phyloP scores from a whole-genome alignment of 2,888 invertebrate species.

The Melieria crassipennis region DNA sequence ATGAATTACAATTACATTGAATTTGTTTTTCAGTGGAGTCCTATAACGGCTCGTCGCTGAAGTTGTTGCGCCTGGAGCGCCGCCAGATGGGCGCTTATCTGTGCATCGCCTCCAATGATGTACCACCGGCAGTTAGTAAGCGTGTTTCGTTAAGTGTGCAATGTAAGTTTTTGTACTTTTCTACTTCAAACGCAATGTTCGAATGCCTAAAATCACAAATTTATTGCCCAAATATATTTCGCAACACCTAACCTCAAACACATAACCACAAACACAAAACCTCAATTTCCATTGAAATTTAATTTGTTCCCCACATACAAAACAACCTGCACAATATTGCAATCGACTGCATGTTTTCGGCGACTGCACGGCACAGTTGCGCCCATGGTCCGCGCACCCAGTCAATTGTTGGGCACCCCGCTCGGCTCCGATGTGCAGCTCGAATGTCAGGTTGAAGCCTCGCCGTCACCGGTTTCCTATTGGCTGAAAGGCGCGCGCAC shows the following conservation, averaged over 20 bases:
- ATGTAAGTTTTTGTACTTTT: conserved; percentile 74
- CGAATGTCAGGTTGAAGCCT: conserved; percentile 89
- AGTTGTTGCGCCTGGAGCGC: conserved; percentile 82
- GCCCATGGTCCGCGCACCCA: conserved; percentile 88
- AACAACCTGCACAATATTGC: background rate
- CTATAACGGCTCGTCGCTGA: conserved; percentile 78
- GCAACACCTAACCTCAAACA: too few species aligned
- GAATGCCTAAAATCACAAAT: background rate
- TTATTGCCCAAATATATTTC: too few species aligned
- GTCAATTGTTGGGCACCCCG: conserved; percentile 88
- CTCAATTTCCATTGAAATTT: too few species aligned
- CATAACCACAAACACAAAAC: too few species aligned
- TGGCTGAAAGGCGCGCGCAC: conserved; percentile 65
- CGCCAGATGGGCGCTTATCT: conserved; percentile 92
- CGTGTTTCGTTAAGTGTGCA: conserved; percentile 87
- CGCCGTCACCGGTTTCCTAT: conserved; percentile 70
- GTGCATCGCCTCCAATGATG: conserved; percentile 92
- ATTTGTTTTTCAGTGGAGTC: conserved; percentile 71
- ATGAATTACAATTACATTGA: conserved; percentile 30
- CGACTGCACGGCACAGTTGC: conserved; percentile 71
- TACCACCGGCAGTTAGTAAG: conserved; percentile 90
- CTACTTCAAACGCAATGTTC: background rate
- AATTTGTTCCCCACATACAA: background rate
- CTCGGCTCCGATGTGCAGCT: conserved; percentile 85
- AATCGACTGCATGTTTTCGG: background rate